Conservation (phyloP, 2,888 invertebrate species). For the Drosophila kokeensis region DNA sequence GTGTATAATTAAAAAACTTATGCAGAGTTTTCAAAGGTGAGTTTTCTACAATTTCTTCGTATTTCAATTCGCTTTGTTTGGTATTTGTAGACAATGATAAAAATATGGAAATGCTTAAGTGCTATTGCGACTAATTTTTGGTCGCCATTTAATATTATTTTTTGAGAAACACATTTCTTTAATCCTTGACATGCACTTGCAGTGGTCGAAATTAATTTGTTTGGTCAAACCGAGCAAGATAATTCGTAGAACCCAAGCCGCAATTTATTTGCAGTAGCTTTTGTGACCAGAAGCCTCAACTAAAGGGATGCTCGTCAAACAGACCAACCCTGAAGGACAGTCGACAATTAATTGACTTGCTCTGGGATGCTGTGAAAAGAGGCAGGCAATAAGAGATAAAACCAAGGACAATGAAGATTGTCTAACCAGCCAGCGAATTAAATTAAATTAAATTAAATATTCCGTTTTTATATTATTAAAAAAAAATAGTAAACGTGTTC, state of each 20-base stretch:
- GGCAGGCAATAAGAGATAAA: constrained; percentile 14
- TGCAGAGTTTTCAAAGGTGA: neutral
- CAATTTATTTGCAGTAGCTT: constrained; percentile 46
- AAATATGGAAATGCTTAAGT: neutral
- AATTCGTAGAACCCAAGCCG: constrained; percentile 20
- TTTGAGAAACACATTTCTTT: neutral
- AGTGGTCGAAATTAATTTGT: constrained; percentile 43
- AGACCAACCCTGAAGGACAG: constrained; percentile 43
- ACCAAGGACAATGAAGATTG: neutral
- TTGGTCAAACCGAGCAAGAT: constrained; percentile 24
- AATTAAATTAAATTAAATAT: neutral
- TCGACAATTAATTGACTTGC: constrained; percentile 64
- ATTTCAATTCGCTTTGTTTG: neutral
- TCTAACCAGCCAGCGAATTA: neutral
- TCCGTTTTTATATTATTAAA: neutral
- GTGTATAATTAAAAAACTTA: neutral
- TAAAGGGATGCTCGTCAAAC: constrained; percentile 40
- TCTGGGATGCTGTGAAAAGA: constrained; percentile 19
- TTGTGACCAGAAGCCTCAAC: constrained; percentile 8
- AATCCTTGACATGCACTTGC: constrained; percentile 46
- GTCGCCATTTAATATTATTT: neutral
- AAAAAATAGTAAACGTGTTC: neutral
- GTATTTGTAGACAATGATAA: too few relatives aligned
- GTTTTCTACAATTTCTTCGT: neutral
- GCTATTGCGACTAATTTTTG: neutral